Evolutionary conservation across 2,797 vertebrate species (phyloP).

Genomic region (Sorex maritimensis): DNA sequence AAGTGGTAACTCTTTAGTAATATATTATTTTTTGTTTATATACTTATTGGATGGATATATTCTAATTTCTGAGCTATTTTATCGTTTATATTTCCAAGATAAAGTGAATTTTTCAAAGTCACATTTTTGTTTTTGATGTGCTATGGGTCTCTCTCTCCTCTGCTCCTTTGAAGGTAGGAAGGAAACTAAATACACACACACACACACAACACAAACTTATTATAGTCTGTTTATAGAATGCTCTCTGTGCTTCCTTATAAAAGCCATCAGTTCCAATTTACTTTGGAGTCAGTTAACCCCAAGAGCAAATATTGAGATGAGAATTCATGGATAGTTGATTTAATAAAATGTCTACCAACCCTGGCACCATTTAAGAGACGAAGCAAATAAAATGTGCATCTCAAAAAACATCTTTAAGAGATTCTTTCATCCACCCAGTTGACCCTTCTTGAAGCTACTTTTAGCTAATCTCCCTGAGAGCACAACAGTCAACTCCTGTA

Average conservation of each 20-base stretch:
- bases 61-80: too few species aligned
- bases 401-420: too few species aligned
- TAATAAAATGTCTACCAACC: background rate
- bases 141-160: background rate
- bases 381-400: too few species aligned
- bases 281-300: background rate
- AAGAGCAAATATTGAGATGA: background rate
- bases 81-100: background rate
- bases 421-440: too few species aligned
- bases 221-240: background rate
- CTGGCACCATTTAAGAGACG: too few species aligned
- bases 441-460: too few species aligned
- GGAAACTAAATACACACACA: background rate
- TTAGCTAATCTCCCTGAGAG: too few species aligned
- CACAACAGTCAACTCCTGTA: too few species aligned
- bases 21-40: too few species aligned
- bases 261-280: background rate
- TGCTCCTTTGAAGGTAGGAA: background rate
- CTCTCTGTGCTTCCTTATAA: background rate
- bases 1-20: too few species aligned
- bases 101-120: background rate
- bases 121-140: background rate
- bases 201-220: background rate
- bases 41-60: too few species aligned
- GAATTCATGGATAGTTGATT: background rate